Conservation (phyloP, 2,797 vertebrate genomes). For the Somateria mollissima region DNA sequence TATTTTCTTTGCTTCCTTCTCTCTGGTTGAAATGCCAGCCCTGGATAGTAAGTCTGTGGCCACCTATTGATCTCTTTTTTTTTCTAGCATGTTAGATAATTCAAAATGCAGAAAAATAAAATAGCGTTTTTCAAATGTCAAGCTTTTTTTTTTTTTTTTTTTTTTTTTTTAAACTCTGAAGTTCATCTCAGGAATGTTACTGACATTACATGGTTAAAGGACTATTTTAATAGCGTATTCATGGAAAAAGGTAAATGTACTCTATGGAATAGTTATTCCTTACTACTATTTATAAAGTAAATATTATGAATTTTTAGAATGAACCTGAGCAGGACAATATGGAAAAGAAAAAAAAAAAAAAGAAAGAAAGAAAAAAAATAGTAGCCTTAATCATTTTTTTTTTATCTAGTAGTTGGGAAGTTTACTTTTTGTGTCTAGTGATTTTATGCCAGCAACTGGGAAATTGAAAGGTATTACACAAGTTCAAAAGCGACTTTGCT, state of each 20-base stretch:
- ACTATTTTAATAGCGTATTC: not conserved
- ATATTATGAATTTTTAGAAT: not conserved
- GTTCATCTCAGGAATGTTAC: not conserved
- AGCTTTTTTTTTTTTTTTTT: accelerated
- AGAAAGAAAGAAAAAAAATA: too few species aligned
- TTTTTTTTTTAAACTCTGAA: not conserved
- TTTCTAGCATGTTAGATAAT: not conserved
- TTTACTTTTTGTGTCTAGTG: not conserved
- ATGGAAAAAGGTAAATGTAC: not conserved
- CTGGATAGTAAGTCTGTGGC: not conserved
- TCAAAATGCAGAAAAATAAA: not conserved
- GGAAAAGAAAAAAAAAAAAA: not conserved
- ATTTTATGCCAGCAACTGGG: not conserved
- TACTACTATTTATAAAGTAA: not conserved
- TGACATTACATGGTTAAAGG: not conserved
- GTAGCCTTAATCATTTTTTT: too few species aligned
- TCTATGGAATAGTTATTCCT: not conserved
- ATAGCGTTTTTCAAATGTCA: not conserved
- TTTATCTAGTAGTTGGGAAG: not conserved
- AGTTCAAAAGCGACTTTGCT: not conserved
- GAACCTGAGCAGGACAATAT: not conserved
- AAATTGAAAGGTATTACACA: not conserved
- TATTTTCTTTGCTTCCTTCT: not conserved
- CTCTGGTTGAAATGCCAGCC: not conserved
- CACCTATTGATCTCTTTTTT: not conserved